A percentile compares a stretch with the other conserved stretches of the same genome.
Evolutionary conservation across 1,140 invertebrate genomes (phyloP).

Genomic region (Latrodectus geometricus): DNA sequence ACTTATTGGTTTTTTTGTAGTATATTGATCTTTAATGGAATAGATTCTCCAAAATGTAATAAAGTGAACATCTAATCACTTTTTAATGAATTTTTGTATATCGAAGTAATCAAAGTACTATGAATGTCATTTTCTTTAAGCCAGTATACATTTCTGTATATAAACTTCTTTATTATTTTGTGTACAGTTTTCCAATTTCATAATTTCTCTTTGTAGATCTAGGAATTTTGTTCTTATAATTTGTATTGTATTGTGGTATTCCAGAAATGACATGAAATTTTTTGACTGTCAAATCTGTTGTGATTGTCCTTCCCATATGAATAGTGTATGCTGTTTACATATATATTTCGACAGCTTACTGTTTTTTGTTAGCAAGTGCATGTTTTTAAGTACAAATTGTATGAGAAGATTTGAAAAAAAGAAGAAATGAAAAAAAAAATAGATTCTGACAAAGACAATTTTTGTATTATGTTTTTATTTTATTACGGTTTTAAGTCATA

Average conservation of each 20-base stretch:
- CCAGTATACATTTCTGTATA: slow-evolving; percentile 45
- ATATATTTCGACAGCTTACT: too few relatives aligned
- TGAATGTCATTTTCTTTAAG: slow-evolving; percentile 17
- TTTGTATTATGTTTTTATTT: too few relatives aligned
- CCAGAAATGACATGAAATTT: neutral
- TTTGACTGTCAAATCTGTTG: slow-evolving; percentile 8
- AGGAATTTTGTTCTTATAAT: slow-evolving; percentile 16
- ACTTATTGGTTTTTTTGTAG: too few relatives aligned
- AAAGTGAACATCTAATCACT: too few relatives aligned
- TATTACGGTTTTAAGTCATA: too few relatives aligned
- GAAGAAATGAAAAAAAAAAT: too few relatives aligned
- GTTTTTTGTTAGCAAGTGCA: too few relatives aligned
- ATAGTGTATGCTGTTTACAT: neutral
- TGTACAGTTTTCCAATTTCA: slow-evolving; percentile 32
- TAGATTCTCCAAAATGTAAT: too few relatives aligned
- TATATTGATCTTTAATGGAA: too few relatives aligned
- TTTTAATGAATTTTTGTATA: neutral
- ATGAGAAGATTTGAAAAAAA: too few relatives aligned
- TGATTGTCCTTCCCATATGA: neutral
- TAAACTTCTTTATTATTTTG: slow-evolving; percentile 24
- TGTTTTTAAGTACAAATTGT: too few relatives aligned
- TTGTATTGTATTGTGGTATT: slow-evolving; percentile 16
- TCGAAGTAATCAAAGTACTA: slow-evolving; percentile 45
- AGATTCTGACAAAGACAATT: too few relatives aligned
- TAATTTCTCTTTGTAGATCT: neutral